A percentile compares a stretch with the other conserved stretches of the same genome.
phyloP scores from a whole-genome alignment of 2,888 invertebrate genomes.

The Ophion slaviceki region DNA sequence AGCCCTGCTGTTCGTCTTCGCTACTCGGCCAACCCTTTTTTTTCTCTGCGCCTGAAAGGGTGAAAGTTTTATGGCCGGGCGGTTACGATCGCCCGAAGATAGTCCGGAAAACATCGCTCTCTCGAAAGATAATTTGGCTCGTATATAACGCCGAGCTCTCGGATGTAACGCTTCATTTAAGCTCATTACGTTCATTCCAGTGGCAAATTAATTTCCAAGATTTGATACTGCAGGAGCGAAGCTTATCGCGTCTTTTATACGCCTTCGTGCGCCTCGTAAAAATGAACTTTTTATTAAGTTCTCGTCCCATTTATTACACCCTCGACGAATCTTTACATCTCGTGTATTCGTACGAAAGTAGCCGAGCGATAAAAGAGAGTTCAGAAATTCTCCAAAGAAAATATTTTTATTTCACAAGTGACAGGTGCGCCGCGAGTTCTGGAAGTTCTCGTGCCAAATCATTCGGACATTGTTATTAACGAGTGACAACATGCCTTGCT shows the following conservation, averaged over 20 bases:
- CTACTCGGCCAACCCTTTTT: conserved; percentile 50
- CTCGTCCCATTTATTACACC: conserved; percentile 32
- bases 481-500: conserved; percentile 16
- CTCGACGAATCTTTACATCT: conserved; percentile 17
- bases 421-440: conserved; percentile 44
- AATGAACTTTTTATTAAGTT: conserved; percentile 41
- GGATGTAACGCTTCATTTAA: conserved; percentile 39
- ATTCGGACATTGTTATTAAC: conserved; percentile 24
- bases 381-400: not conserved
- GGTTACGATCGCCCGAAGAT: conserved; percentile 29
- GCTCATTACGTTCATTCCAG: conserved; percentile 53
- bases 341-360: conserved; percentile 21
- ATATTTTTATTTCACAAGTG: conserved; percentile 51
- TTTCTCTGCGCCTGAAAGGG: conserved; percentile 25
- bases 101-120: conserved; percentile 32
- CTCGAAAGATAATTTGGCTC: conserved; percentile 40
- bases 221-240: conserved; percentile 36
- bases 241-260: conserved; percentile 45
- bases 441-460: conserved; percentile 24
- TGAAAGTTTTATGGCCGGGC: conserved; percentile 64
- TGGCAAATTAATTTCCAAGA: conserved; percentile 60
- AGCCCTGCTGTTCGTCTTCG: conserved; percentile 49
- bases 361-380: conserved; percentile 27
- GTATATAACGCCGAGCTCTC: conserved; percentile 23
- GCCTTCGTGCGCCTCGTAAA: conserved; percentile 42